Base-by-base conservation (phyloP, 2,113 vertebrate genomes). In the Delphinapterus leucas region DNA sequence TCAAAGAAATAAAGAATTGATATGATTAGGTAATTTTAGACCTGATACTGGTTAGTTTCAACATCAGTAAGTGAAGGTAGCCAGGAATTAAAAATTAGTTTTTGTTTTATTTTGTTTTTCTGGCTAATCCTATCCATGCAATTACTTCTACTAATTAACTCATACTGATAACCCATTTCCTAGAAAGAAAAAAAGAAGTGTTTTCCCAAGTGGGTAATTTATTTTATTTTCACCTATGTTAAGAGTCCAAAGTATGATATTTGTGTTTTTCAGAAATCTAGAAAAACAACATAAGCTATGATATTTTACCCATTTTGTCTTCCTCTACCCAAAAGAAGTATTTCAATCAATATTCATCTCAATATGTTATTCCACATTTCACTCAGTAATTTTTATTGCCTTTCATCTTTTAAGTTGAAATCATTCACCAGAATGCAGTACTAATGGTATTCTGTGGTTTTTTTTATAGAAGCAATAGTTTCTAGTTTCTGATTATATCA, bases 391-490 rank as follows among this genome's bases (percentile, higher is more conserved):
- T 83, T 90, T 63, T 53, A 77, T 81, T 49, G 2, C 17, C 41
- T 84, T 94, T 89, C 60, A 90, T 41, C 10, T 74, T 93, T 93
- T 58, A 14, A 53, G 28, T 71, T 91, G 73, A 79, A 20, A 93
- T 83, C 68, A 87, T 87, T 55, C 83, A 63, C n/a, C 36, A 68
- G 79, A 83, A 85, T 33, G 41, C 58, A 77, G 13, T 77, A 80
- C 33, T 55, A 81, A 89, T 33, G 7, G 77, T 74, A 88, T 82
- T 67, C 49, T 60, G 2, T 8, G 61, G 8, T 61, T 91, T 70
- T 76, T 91, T 63, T 79, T 80, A 87, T 8, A 91, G 53, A 96
- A 70, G 18, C 33, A 97, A 89, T 82, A 96, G 8, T 74, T 96
- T 93, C 60, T 58, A 93, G 2, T 71, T 93, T 79, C 41, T 87